Conservation (phyloP, 1,140 invertebrate genomes). For the Teleogryllus occipitalis region DNA sequence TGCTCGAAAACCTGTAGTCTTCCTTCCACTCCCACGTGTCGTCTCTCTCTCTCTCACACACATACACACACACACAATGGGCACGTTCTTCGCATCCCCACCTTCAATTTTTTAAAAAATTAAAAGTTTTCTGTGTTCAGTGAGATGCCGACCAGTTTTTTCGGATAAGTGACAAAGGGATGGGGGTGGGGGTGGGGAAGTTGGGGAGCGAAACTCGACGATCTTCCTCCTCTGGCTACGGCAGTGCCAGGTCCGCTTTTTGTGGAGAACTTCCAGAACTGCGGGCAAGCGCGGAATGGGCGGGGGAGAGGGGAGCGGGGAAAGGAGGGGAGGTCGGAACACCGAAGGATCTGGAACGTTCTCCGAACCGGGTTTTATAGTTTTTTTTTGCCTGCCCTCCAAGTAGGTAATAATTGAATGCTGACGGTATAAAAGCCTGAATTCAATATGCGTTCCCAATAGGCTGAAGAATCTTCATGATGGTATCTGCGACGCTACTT, state of each 20-base stretch:
- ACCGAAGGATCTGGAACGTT: not conserved
- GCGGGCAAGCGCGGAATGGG: no score
- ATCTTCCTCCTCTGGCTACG: not conserved
- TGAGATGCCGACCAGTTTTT: not conserved
- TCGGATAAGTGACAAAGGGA: not conserved
- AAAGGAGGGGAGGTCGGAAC: not conserved
- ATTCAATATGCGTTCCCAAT: not conserved
- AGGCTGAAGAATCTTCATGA: not conserved
- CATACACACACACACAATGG: not conserved
- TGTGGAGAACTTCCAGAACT: not conserved
- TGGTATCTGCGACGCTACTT: not conserved
- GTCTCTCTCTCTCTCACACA: no score
- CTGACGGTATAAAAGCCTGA: not conserved
- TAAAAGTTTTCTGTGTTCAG: conserved; percentile 2
- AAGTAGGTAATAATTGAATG: not conserved
- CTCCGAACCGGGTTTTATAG: not conserved
- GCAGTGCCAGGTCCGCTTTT: not conserved
- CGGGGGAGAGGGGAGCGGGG: not conserved
- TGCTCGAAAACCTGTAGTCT: no score
- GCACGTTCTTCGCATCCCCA: not conserved
- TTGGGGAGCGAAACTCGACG: not conserved
- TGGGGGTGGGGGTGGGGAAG: not conserved
- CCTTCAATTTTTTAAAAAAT: not conserved
- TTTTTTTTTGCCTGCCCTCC: not conserved
- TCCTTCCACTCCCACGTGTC: no score